A percentile compares a stretch with the other conserved stretches of the same genome.
Evolutionary conservation across 2,797 vertebrate genomes (phyloP).

Genomic region (Tadarida brasiliensis): DNA sequence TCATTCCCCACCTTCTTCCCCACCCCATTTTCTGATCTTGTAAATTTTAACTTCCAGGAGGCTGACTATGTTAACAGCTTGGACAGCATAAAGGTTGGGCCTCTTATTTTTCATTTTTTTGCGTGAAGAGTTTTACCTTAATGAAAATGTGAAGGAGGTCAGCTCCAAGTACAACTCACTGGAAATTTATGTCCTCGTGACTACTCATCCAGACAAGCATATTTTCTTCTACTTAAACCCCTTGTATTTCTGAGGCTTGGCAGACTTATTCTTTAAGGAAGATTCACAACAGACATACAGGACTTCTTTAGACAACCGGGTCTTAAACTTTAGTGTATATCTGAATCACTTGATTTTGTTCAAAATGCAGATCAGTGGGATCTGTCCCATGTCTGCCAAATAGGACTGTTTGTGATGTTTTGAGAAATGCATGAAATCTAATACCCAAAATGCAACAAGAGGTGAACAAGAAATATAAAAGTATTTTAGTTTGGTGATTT

Average conservation of each 20-base stretch:
- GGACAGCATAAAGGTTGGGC: constrained; percentile 54
- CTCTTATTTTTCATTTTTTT: background rate
- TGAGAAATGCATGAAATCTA: background rate
- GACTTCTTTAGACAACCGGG: background rate
- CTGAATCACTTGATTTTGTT: background rate
- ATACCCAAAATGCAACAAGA: background rate
- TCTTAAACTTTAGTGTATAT: background rate
- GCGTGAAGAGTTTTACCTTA: constrained; percentile 56
- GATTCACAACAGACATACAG: background rate
- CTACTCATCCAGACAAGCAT: constrained; percentile 48
- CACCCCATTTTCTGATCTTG: constrained; percentile 45
- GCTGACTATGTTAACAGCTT: constrained; percentile 51
- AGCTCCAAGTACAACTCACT: constrained; percentile 20
- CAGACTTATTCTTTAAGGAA: background rate
- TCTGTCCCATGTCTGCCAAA: background rate
- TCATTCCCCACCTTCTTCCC: background rate
- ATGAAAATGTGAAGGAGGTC: constrained; percentile 43
- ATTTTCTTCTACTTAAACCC: background rate
- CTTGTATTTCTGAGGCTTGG: background rate
- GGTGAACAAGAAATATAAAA: constrained; percentile 8
- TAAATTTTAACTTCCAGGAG: constrained; percentile 68
- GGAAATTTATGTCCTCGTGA: background rate
- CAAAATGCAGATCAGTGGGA: background rate
- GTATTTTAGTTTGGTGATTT: background rate
- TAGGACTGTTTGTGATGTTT: background rate